Evolutionary conservation across 1,140 invertebrate species (phyloP).

Genomic region (Calephelis virginiensis): DNA sequence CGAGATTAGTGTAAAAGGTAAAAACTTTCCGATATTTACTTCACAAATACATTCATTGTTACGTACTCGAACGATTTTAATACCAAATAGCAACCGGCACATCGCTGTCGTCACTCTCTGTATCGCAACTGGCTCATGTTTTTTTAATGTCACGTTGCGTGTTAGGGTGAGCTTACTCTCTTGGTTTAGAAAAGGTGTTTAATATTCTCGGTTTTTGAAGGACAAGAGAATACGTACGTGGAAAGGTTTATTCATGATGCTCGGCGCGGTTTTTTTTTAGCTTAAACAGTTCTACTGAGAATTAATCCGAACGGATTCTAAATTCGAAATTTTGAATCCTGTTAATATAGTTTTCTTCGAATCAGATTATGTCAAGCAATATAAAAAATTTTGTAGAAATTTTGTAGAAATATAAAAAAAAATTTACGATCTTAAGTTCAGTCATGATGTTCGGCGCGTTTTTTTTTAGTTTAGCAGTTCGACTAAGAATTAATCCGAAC

Average conservation of each 20-base stretch:
- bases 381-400: too few species aligned
- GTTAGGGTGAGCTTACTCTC: slow-evolving; percentile 38
- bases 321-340: too few species aligned
- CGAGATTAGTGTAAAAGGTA: slow-evolving; percentile 71
- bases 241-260: background rate
- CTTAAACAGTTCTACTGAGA: too few species aligned
- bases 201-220: slow-evolving; percentile 8
- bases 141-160: slow-evolving; percentile 42
- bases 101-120: slow-evolving; percentile 43
- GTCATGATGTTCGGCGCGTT: too few species aligned
- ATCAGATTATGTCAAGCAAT: too few species aligned
- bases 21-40: slow-evolving; percentile 20
- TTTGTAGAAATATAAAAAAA: too few species aligned
- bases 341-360: too few species aligned
- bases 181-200: slow-evolving; percentile 22
- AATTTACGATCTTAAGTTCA: too few species aligned
- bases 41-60: slow-evolving; percentile 21
- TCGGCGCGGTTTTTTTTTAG: too few species aligned
- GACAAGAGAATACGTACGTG: slow-evolving; percentile 7
- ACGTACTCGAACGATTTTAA: slow-evolving; percentile 50
- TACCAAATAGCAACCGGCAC: slow-evolving; percentile 49
- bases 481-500: too few species aligned
- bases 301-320: too few species aligned
- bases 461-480: too few species aligned
- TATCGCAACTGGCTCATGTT: slow-evolving; percentile 46